phyloP scores from a whole-genome alignment of 2,113 vertebrate genomes.

The Micromys minutus region DNA sequence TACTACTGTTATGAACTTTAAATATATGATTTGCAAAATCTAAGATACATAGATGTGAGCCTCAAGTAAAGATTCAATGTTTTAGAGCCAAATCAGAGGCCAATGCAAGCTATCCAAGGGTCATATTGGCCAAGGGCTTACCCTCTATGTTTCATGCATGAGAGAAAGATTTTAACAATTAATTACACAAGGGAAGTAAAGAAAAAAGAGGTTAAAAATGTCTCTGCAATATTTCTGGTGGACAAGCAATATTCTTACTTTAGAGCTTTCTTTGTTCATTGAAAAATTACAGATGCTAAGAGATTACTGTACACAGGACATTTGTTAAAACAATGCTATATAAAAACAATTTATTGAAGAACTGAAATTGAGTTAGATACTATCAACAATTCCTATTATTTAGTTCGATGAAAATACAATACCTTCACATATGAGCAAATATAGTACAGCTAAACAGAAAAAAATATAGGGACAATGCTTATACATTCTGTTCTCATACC shows the following conservation, averaged over 20 bases:
- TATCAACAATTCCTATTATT: not conserved
- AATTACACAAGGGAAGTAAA: not conserved
- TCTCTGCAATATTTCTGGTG: accelerated
- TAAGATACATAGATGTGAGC: not conserved
- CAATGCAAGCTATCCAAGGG: not conserved
- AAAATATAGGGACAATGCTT: not conserved
- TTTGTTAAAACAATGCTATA: not conserved
- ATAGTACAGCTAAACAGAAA: not conserved
- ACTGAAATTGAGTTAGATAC: not conserved
- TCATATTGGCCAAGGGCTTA: not conserved
- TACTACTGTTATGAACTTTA: not conserved
- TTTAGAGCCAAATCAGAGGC: not conserved
- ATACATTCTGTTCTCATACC: not conserved
- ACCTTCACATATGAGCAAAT: not conserved
- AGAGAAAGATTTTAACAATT: not conserved
- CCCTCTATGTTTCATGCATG: not conserved
- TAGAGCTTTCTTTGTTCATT: not conserved
- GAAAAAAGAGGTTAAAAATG: not conserved
- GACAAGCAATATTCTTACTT: not conserved
- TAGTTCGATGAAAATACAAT: not conserved
- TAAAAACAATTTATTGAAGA: not conserved
- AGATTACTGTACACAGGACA: not conserved
- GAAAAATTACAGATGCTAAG: accelerated
- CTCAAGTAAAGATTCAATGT: not conserved
- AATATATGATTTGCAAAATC: not conserved